Evolutionary conservation across 2,113 vertebrate species (phyloP).

Genomic region (Furnarius figulus): DNA sequence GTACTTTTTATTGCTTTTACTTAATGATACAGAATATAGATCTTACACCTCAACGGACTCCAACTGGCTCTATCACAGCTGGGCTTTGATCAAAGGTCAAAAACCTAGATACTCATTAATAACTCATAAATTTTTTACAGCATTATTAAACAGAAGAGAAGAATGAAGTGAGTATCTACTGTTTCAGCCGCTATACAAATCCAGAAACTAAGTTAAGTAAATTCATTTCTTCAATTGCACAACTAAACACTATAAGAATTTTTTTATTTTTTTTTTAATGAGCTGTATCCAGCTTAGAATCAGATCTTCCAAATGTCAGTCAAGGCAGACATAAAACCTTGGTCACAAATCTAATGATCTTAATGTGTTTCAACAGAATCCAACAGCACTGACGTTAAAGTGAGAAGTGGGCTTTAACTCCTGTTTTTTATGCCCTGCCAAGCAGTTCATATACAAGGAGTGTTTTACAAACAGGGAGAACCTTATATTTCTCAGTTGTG

Average conservation of each 20-base stretch:
- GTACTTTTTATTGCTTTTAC: background rate
- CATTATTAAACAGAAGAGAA: background rate
- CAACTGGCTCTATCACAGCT: background rate
- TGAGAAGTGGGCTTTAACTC: slow-evolving; percentile 15
- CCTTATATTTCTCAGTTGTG: background rate
- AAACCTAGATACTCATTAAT: slow-evolving; percentile 10
- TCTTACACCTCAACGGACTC: background rate
- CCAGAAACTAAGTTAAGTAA: background rate
- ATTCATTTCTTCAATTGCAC: background rate
- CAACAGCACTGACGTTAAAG: slow-evolving; percentile 33
- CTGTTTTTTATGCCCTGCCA: slow-evolving; percentile 39
- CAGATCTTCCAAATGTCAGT: slow-evolving; percentile 53
- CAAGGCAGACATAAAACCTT: slow-evolving; percentile 49
- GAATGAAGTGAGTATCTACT: background rate
- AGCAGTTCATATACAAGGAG: slow-evolving; percentile 36
- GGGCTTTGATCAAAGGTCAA: background rate
- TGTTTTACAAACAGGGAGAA: slow-evolving; percentile 42
- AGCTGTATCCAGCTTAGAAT: slow-evolving; percentile 52
- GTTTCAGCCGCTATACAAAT: background rate
- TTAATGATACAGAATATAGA: background rate
- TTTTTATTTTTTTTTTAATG: slow-evolving; percentile 63
- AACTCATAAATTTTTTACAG: background rate
- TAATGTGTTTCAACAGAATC: slow-evolving; percentile 62
- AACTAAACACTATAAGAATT: background rate
- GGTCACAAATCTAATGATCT: slow-evolving; percentile 57